Evolutionary conservation across 1,140 invertebrate genomes (phyloP), one percentile per base, ranked within the genome.

Genomic region (Steinernema khuongi): DNA sequence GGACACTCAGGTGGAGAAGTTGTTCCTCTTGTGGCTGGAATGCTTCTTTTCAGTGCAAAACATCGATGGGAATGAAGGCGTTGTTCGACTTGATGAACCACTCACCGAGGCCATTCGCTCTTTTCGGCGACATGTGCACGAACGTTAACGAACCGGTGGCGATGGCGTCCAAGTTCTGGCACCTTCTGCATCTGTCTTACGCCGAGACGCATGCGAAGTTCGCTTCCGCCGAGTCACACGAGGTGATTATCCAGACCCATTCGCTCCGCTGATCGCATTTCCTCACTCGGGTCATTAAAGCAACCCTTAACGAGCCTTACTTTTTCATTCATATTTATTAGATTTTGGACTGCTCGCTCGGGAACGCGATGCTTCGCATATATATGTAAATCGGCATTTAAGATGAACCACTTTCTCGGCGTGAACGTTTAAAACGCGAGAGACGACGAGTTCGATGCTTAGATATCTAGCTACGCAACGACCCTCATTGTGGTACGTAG

Each of bases 181-280:
- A 94, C 83, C 90, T 98, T 69, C 93, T 93, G 0, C 94, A 95
- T 90, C 87, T 99, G 28, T 96, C 94, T 1, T 99, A 97, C 86
- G 95, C 94, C 1, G 96, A 99, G 86, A 98, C 94, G 18, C 94
- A 98, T 88, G 95, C 96, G 0, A 95, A 96, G 91, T 96, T 97
- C 87, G 94, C 93, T 0, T 92, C 91, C 94, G 86, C 94, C 93
- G 1, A 97, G 96, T 87, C 96, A 96, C 88, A 97, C 79, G 81
- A 82, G 85, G 73, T 85, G 80, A 32, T 81, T 86, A 43, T 84
- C 41, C 41, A 41, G 28, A 66, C 22, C n/a, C 29, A 31, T 36
- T 14, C 14, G n/a, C 41, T 31, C 28, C 32, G 67, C 31, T 43
- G 43, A 28, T 26, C 31, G 70, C 30, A 75, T 69, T 69, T 71